Evolutionary conservation across 2,888 invertebrate species (phyloP).

Genomic region (Melanostoma mellinum): DNA sequence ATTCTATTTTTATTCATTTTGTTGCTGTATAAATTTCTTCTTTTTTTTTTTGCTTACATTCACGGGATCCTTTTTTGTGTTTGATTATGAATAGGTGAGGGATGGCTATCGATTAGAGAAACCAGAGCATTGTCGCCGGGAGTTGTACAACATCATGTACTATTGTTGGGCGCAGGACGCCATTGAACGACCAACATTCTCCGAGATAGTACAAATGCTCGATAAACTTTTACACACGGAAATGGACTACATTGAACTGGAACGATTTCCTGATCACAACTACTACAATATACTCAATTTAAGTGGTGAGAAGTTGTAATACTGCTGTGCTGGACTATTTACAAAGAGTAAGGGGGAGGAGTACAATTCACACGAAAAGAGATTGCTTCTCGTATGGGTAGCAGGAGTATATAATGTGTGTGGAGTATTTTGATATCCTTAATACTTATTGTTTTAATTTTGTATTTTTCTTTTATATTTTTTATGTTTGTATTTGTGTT

Average conservation of each 20-base stretch:
- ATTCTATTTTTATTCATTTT: slow-evolving; percentile 52
- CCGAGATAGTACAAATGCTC: slow-evolving; percentile 90
- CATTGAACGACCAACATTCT: slow-evolving; percentile 91
- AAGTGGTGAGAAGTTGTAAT: slow-evolving; percentile 90
- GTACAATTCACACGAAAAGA: slow-evolving; percentile 34
- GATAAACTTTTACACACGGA: slow-evolving; percentile 93
- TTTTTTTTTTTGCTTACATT: slow-evolving; percentile 31
- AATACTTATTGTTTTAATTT: slow-evolving; percentile 52
- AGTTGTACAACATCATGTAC: slow-evolving; percentile 96
- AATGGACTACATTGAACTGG: slow-evolving; percentile 96
- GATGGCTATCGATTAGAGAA: slow-evolving; percentile 95
- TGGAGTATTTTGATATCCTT: slow-evolving; percentile 30
- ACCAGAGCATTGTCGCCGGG: slow-evolving; percentile 95
- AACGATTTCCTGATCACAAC: slow-evolving; percentile 95
- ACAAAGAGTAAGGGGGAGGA: slow-evolving; percentile 3
- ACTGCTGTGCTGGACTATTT: slow-evolving; percentile 45
- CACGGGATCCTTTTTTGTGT: slow-evolving; percentile 47
- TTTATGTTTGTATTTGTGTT: slow-evolving; percentile 16
- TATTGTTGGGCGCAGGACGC: slow-evolving; percentile 96
- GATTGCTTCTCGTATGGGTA: slow-evolving; percentile 18
- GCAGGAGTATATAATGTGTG: slow-evolving; percentile 11
- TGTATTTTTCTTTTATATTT: slow-evolving; percentile 9
- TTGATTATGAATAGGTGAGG: slow-evolving; percentile 85
- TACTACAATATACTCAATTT: slow-evolving; percentile 93
- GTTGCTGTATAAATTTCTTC: slow-evolving; percentile 19